Percentiles rank a stretch among this genome's conserved stretches.
Evolutionary conservation across 2,888 invertebrate genomes (phyloP).

Genomic region (Villa cingulata): DNA sequence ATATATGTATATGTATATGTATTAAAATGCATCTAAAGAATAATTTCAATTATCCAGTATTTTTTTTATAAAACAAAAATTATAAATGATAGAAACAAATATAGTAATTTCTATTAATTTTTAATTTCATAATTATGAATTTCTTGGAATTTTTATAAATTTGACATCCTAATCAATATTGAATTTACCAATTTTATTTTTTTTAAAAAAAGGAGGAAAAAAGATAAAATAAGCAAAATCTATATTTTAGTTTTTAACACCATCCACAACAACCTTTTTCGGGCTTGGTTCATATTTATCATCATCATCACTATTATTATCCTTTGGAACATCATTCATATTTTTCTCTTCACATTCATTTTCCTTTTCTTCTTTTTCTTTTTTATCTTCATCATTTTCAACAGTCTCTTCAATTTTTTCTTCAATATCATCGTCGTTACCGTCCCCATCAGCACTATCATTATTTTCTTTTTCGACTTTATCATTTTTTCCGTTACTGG

Average conservation of each 20-base stretch:
- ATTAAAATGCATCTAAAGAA: too few relatives aligned
- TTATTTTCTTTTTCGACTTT: conserved; percentile 13
- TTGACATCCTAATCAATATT: not conserved
- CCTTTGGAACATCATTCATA: conserved; percentile 32
- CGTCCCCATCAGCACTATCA: conserved; percentile 26
- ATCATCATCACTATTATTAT: conserved; percentile 25
- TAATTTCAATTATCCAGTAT: too few relatives aligned
- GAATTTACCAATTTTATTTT: not conserved
- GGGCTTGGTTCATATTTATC: conserved; percentile 25
- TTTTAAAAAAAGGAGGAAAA: not conserved
- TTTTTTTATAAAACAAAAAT: too few relatives aligned
- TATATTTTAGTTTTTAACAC: conserved; percentile 8
- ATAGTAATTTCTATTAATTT: too few relatives aligned
- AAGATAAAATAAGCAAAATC: not conserved
- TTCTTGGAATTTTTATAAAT: not conserved
- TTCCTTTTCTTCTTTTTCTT: too few relatives aligned
- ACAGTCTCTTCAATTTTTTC: conserved; percentile 29
- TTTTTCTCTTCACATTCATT: not conserved
- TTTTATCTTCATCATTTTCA: conserved; percentile 23
- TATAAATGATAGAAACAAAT: too few relatives aligned
- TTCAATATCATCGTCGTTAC: conserved; percentile 22
- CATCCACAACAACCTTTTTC: conserved; percentile 25
- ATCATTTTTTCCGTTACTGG: not conserved
- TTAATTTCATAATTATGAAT: too few relatives aligned
- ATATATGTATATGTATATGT: too few relatives aligned